Conservation (phyloP, 35 echinoderm and acorn worm species). For the Apostichopus parvimensis region DNA sequence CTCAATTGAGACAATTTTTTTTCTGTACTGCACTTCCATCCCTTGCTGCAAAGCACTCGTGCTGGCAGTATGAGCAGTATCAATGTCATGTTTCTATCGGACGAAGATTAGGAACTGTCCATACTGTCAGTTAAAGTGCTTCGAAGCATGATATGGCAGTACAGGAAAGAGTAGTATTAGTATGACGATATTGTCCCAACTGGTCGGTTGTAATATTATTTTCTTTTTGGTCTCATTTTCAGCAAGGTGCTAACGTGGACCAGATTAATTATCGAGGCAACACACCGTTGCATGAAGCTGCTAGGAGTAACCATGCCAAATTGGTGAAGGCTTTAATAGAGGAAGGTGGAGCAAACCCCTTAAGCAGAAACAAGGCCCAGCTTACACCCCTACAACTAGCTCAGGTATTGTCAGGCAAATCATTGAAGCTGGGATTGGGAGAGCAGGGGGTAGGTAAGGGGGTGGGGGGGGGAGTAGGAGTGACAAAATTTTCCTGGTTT, state of each 20-base stretch:
- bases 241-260: slow-evolving; percentile 94
- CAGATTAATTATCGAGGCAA: slow-evolving; percentile 91
- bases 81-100: too few species aligned
- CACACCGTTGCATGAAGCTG: slow-evolving; percentile 91
- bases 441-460: background rate
- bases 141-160: too few species aligned
- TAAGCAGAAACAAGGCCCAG: slow-evolving; percentile 91
- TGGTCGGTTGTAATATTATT: too few species aligned
- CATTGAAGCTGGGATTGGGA: background rate
- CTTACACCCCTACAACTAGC: slow-evolving; percentile 86
- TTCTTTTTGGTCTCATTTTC: background rate
- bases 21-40: too few species aligned
- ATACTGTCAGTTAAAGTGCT: too few species aligned
- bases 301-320: slow-evolving; percentile 71
- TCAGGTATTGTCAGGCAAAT: slow-evolving; percentile 52
- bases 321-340: slow-evolving; percentile 65
- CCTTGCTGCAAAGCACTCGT: too few species aligned
- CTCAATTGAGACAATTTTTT: too few species aligned
- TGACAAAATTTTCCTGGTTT: too few species aligned
- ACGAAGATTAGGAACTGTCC: too few species aligned
- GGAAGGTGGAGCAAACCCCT: slow-evolving; percentile 72
- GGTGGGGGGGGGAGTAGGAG: background rate
- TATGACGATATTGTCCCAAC: too few species aligned
- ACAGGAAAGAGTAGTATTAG: too few species aligned
- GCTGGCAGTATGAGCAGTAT: too few species aligned